Evolutionary conservation across 2,888 invertebrate species (phyloP), one percentile per base, ranked within the genome.

Genomic region (Ctenicera cuprea): DNA sequence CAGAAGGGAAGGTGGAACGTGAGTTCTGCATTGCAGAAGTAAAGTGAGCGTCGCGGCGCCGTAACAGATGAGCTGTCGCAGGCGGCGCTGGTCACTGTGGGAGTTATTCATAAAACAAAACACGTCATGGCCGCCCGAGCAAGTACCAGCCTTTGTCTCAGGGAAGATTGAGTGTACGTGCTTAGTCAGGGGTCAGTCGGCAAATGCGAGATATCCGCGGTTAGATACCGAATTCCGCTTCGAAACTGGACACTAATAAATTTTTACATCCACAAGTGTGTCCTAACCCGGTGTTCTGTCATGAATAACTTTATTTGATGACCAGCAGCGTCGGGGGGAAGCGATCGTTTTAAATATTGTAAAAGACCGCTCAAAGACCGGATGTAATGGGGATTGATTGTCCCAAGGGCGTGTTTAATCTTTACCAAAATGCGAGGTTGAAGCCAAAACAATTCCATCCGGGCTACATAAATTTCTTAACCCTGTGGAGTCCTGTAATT

Each of bases 381-480:
- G 45, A 54, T 33, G 50, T 73, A 73, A 73, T 73, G 54, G 61
- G 59, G 66, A 74, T 66, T 61, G 65, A 74, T 74, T 48, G 73
- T 70, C 74, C 64, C 70, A 33, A 38, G 70, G 66, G 74, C 61
- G 70, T 65, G 54, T 74, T 74, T 74, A 74, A 74, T 70, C 74
- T 74, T 70, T 65, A 59, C 73, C 64, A 41, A 64, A 73, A 73
- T 66, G 54, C 61, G 77, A 75, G 74, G 73, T 77, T 70, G 72
- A 73, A 76, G 75, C 77, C 78, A 77, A 78, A 79, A 79, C 79
- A 80, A 80, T 80, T 80, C 80, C 79, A 76, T 81, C 79, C 82
- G 82, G 85, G 81, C 81, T 83, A 82, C 84, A 86, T 86, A 86
- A 86, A 86, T 86, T 85, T 86, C 85, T 84, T 84, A 84, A 82